phyloP scores from a whole-genome alignment of 2,113 vertebrate genomes.

The Orycteropus afer region DNA sequence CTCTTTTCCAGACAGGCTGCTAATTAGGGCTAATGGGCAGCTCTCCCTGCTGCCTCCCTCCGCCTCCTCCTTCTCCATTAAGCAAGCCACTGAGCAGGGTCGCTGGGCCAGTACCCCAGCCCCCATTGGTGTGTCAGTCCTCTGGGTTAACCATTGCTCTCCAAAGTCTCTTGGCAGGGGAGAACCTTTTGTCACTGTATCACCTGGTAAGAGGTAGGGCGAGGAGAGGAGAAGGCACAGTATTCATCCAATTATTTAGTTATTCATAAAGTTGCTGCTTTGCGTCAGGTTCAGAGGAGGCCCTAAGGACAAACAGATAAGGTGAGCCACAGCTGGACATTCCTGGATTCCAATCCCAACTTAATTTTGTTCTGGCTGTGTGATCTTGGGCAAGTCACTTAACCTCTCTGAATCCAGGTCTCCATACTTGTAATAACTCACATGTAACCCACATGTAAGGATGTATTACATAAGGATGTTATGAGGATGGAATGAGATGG shows the following conservation, averaged over 20 bases:
- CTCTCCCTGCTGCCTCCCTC: constrained; percentile 67
- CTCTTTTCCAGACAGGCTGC: constrained; percentile 84
- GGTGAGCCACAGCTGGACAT: neutral
- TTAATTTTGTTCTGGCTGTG: constrained; percentile 27
- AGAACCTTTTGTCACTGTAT: neutral
- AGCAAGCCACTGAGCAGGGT: constrained; percentile 33
- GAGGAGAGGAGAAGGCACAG: neutral
- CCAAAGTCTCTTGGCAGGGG: neutral
- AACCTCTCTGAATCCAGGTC: constrained; percentile 32
- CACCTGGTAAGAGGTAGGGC: neutral
- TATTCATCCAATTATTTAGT: neutral
- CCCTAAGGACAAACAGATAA: neutral
- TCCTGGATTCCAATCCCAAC: neutral
- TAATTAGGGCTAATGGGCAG: constrained; percentile 86
- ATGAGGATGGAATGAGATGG: neutral
- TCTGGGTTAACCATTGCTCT: neutral
- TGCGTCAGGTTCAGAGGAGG: neutral
- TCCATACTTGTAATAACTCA: neutral
- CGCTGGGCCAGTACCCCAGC: neutral
- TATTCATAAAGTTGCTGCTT: too few relatives aligned
- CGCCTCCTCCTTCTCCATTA: constrained; percentile 19
- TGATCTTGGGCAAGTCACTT: constrained; percentile 30
- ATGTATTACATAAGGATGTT: neutral
- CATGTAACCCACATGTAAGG: neutral
- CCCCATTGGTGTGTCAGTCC: neutral